Evolutionary conservation across 2,888 invertebrate species (phyloP), one percentile per base, ranked within the genome.

Genomic region (Ellobium chinense): DNA sequence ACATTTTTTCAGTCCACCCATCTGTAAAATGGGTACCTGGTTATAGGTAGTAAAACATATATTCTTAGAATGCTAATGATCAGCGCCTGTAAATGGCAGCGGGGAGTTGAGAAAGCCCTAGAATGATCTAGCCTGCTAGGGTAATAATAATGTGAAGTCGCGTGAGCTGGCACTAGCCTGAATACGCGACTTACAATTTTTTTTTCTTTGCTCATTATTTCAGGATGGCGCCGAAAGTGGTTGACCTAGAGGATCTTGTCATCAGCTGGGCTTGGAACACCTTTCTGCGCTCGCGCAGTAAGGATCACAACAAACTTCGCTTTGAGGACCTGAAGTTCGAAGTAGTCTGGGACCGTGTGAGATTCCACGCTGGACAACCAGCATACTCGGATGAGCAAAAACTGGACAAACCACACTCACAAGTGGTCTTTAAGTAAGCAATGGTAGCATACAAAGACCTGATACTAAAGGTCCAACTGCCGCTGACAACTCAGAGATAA

Each of bases 331-430:
- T 93, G 21, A 87, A 87, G 81, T 84, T 92, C 85, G 90, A 91
- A 69, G 90, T 93, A 79, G 93, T 92, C 88, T 93, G 93, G 93
- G 88, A 90, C 24, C 86, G 91, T 54, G 91, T 93, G 27, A 88
- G 88, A 62, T 92, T 93, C 87, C 87, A 87, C 29, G 90, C 91
- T 14, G 88, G 89, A 7, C 85, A 82, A 1, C 93, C 92, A 24
- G 85, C 85, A n/a, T 92, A 90, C 80, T 80, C 83, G 0, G 89
- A 90, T 56, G 80, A 83, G 34, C 65, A 36, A 0, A 87, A 85
- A 83, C 83, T 81, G 7, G 88, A 87, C 4, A 80, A 85, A 21
- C 89, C 88, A 1, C 87, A 87, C 12, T 85, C 87, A 0, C 88
- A 91, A 70, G 85, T 89, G 21, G 90, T 91, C 5, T 88, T 92